Evolutionary conservation across 2,888 invertebrate species (phyloP), one percentile per base, ranked within the genome.

Genomic region (Schrankia costaestrigalis): DNA sequence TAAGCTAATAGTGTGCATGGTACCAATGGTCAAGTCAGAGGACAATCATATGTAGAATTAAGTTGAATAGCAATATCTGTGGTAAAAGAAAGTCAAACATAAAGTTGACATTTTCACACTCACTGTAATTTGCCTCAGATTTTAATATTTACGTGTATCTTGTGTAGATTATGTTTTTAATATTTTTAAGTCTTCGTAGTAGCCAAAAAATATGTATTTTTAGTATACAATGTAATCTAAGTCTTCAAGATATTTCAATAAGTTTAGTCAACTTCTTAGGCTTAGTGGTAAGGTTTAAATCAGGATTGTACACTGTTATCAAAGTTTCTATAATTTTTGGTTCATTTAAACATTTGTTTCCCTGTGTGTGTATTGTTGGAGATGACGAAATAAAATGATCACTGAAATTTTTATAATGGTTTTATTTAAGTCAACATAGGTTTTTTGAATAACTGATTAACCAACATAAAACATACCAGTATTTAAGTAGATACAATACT

Each of bases 401-500:
- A 37, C 41, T 38, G 48, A 52, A 63, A 63, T 65, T 68, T 56
- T 62, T 44, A 54, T 60, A 55, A 63, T 64, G 67, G 28, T 38
- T 80, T 79, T 76, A 81, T 79, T 81, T 77, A n/a, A 76, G 69
- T 78, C 76, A 78, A 78, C 78, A 66, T 57, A 46, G 34, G 55
- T 37, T 45, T 48, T 36, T 31, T 41, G 40, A 34, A 45, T 28
- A 25, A 25, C 31, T 50, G 46, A 40, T 53, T 42, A 53, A 46
- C 45, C 8, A 26, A 26, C 15, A 29, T 14, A 27, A 14, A 22
- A 19, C 8, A 35, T 11, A 3, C 11, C 11, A 14, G n/a, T 2
- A 9, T 5, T 26, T 7, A 1, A 2, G 11, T 5, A 11, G n/a
- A 26, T 14, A 3, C 13, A 26, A 17, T 5, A 26, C n/a, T n/a